Evolutionary conservation across 2,888 invertebrate genomes (phyloP).

Genomic region (Agrilus cyanescens): DNA sequence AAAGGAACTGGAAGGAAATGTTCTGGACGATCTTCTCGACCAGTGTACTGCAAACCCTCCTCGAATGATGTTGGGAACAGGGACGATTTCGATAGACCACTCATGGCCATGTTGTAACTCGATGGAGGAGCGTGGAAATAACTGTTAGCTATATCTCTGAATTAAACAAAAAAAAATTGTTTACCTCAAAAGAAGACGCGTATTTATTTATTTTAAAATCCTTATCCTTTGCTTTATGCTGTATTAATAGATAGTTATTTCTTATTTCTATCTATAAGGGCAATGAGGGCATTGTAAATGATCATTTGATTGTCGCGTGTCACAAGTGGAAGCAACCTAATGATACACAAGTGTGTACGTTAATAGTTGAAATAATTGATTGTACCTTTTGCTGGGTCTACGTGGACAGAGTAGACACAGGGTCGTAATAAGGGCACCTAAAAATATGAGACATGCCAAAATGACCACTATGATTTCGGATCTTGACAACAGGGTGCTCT

Average conservation of each 20-base stretch:
- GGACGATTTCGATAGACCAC: conserved; percentile 32
- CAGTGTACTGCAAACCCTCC: conserved; percentile 34
- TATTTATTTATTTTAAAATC: background rate
- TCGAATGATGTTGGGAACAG: conserved; percentile 35
- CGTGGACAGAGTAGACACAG: conserved; percentile 61
- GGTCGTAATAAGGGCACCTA: conserved; percentile 69
- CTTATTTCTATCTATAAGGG: too few species aligned
- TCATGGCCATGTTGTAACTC: conserved; percentile 28
- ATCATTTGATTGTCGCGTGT: too few species aligned
- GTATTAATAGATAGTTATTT: too few species aligned
- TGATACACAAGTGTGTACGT: too few species aligned
- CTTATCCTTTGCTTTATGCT: background rate
- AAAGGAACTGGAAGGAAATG: conserved; percentile 25
- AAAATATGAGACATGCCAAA: conserved; percentile 67
- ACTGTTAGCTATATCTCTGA: conserved; percentile 26
- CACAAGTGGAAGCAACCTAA: too few species aligned
- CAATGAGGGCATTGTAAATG: too few species aligned
- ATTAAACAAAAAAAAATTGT: conserved; percentile 12
- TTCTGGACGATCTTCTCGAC: conserved; percentile 30
- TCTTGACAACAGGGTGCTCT: conserved; percentile 45
- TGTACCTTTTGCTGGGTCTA: conserved; percentile 47
- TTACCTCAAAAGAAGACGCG: conserved; percentile 2
- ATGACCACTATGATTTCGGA: conserved; percentile 72
- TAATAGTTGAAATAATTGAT: conserved; percentile 3
- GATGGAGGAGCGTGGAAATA: conserved; percentile 25